phyloP scores from a whole-genome alignment of 2,113 vertebrate species.

The Alaudala cheleensis region DNA sequence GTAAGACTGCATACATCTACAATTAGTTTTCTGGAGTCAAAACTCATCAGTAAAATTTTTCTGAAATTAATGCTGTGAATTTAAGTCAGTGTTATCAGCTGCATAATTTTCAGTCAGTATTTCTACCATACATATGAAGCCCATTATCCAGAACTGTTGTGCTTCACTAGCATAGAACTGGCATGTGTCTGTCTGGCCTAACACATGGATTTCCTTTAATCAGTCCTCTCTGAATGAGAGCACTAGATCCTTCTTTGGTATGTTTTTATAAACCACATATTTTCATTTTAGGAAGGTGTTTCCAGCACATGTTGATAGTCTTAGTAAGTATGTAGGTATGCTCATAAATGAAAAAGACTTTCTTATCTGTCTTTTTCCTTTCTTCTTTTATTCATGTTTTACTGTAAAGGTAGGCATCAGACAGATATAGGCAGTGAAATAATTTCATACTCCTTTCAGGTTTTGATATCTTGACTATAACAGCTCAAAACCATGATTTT shows the following conservation, averaged over 20 bases:
- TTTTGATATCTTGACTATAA: neutral
- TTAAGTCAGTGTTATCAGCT: neutral
- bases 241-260: neutral
- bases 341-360: neutral
- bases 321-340: neutral
- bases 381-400: neutral
- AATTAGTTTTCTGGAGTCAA: neutral
- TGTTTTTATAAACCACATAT: neutral
- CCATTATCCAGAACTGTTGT: neutral
- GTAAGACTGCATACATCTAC: neutral
- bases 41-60: neutral
- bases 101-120: neutral
- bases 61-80: neutral
- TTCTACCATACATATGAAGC: neutral
- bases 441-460: neutral
- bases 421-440: neutral
- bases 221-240: neutral
- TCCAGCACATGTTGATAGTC: neutral
- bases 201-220: neutral
- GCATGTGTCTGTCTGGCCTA: neutral
- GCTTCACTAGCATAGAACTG: neutral
- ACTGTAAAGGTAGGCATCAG: neutral
- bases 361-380: neutral
- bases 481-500: neutral
- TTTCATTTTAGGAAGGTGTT: slow-evolving; percentile 5